Evolutionary conservation across 2,113 vertebrate genomes (phyloP).

Genomic region (Ageneiosus marmoratus): DNA sequence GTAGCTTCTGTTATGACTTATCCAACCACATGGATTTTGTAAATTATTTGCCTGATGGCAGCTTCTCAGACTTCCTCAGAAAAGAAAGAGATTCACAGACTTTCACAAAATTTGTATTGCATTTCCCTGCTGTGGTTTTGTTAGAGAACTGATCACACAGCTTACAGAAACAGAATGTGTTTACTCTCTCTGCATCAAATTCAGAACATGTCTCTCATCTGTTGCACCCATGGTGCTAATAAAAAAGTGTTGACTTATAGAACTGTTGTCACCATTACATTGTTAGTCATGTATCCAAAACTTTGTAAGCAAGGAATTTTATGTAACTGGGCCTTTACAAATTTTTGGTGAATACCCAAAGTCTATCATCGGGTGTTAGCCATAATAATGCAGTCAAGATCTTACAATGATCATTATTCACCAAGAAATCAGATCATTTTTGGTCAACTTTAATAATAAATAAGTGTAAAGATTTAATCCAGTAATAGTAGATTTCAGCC

Average conservation of each 20-base stretch:
- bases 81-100: neutral
- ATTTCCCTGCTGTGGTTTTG: neutral
- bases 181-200: neutral
- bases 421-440: neutral
- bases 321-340: neutral
- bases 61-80: neutral
- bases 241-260: neutral
- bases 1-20: neutral
- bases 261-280: neutral
- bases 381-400: neutral
- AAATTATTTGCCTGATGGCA: neutral
- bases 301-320: neutral
- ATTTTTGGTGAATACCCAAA: neutral
- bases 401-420: neutral
- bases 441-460: neutral
- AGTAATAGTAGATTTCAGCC: neutral
- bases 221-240: neutral
- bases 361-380: neutral
- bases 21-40: neutral
- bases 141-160: neutral
- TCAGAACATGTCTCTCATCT: neutral
- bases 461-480: neutral
- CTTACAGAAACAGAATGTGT: neutral
- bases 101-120: neutral
- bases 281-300: neutral